Conservation (phyloP, 23 tunicate species). For the Ciona savignyi region DNA sequence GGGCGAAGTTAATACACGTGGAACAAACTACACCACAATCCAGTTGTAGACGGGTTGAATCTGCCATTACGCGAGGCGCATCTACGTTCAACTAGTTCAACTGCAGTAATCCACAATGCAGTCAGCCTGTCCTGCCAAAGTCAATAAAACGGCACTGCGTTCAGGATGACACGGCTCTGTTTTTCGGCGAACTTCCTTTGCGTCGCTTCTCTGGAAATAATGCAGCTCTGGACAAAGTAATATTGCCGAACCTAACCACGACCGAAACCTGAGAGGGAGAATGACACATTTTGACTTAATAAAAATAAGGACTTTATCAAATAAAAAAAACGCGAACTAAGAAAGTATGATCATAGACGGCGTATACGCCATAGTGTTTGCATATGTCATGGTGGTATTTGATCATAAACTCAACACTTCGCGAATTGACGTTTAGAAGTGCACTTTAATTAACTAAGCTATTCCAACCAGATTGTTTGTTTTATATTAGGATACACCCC, state of each 20-base stretch:
- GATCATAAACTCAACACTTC: background rate
- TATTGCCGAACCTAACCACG: background rate
- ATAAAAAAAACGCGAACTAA: no score
- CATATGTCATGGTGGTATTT: background rate
- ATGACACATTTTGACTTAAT: no score
- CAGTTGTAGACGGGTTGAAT: background rate
- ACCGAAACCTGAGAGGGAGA: background rate
- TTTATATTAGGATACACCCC: background rate
- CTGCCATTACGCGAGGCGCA: background rate
- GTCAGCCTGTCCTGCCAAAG: background rate
- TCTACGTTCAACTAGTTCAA: no score
- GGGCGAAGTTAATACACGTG: background rate
- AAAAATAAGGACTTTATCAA: no score
- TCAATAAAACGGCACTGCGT: background rate
- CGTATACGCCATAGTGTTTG: background rate
- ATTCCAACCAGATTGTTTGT: background rate
- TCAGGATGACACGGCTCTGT: background rate
- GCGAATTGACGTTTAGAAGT: background rate
- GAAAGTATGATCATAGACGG: no score
- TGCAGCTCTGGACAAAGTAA: background rate
- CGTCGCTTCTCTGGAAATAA: background rate
- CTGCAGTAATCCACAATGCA: background rate
- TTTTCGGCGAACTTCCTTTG: background rate
- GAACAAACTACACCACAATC: background rate
- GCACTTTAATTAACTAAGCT: background rate